Conservation (phyloP, 2,113 vertebrate genomes). For the Petrocephalus zakoni region DNA sequence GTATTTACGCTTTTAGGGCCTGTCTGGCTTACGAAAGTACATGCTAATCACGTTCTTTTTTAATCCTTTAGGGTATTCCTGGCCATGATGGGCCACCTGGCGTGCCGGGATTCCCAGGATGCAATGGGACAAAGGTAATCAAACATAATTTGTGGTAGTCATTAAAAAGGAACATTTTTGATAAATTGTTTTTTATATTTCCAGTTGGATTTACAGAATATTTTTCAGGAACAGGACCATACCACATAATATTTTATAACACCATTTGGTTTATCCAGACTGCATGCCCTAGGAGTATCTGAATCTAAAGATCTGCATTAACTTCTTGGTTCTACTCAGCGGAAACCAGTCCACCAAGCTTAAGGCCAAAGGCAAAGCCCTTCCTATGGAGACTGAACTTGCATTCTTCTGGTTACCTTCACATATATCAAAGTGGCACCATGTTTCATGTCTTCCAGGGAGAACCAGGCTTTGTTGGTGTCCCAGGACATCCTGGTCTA, state of each 20-base stretch:
- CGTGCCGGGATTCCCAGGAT: slow-evolving; percentile 70
- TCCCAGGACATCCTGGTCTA: slow-evolving; percentile 71
- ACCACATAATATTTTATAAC: background rate
- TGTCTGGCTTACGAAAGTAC: slow-evolving; percentile 4
- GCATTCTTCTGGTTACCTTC: background rate
- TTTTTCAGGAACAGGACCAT: background rate
- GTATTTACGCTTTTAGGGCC: background rate
- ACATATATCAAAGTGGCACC: background rate
- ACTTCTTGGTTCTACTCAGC: background rate
- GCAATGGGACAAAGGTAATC: slow-evolving; percentile 76
- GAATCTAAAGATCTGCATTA: background rate
- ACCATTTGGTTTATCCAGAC: background rate
- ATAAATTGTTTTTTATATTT: background rate
- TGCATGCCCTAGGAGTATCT: background rate
- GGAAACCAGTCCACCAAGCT: background rate
- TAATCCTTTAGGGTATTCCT: slow-evolving; percentile 63
- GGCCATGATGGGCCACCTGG: slow-evolving; percentile 76
- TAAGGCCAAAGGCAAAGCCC: background rate
- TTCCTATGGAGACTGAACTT: background rate
- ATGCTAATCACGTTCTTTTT: background rate
- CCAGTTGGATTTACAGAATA: background rate
- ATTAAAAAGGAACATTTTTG: background rate
- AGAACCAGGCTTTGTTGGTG: slow-evolving; percentile 50
- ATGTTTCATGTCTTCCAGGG: slow-evolving; percentile 17
- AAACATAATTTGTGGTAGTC: background rate